Base-by-base conservation (phyloP, 2,113 vertebrate species). In the Halcyon malimbica region DNA sequence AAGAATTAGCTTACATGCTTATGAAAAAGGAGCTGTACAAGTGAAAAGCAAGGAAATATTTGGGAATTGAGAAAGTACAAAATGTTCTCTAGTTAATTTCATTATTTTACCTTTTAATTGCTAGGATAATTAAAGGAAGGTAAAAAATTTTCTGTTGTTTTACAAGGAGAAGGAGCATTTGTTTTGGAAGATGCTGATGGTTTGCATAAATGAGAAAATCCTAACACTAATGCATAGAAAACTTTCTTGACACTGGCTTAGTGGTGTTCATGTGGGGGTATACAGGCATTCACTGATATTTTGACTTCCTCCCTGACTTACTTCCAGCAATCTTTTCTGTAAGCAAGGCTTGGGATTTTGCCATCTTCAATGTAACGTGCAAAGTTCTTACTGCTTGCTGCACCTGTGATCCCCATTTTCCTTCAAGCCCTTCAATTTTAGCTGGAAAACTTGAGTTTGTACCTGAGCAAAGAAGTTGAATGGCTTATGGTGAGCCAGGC, bases 141-240 rank as follows among this genome's bases (percentile, higher is more conserved):
- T 17, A 79, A 87, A 73, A 2, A 21, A 76, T 97, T 93, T 95
- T 24, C 25, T 83, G 15, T 79, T 94, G n/a, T 83, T 89, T 46
- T 74, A 25, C 28, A 48, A 68, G 29, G 9, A 63, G 35, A 35
- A 35, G 9, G 11, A 41, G 31, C 13, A n/a, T 78, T 68, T 94
- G 75, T 71, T 90, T 88, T 89, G 77, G 65, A 84, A 94, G 35
- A 60, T 60, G 18, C 5, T 82, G 69, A 77, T 89, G 42, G 92
- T 96, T 96, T 83, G 13, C 8, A 8, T 57, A 94, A 92, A 89
- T 89, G 15, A 90, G 59, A 56, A 91, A 89, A 86, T 62, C 6
- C 3, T 17, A 56, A 10, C 26, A 48, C 3, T 4, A 5, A 33
- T 60, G 31, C 2, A 3, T 5, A 60, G 44, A 89, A 93, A 83